A percentile compares a stretch with the other conserved stretches of the same genome.
phyloP scores from a whole-genome alignment of 2,113 vertebrate species.

The Caranx melampygus region DNA sequence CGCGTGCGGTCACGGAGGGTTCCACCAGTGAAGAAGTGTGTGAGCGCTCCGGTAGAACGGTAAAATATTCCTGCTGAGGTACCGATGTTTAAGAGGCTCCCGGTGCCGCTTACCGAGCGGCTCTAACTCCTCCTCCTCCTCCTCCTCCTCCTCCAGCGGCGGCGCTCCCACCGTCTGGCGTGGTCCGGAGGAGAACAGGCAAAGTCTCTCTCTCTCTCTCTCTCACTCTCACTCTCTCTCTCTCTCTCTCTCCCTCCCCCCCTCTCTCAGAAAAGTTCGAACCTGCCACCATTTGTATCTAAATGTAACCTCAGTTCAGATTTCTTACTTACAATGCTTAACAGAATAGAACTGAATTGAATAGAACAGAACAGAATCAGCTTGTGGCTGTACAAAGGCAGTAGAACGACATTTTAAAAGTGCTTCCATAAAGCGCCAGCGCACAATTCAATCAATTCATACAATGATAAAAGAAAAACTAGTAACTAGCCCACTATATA shows the following conservation, averaged over 20 bases:
- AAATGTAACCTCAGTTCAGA: no score
- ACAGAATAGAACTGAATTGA: no score
- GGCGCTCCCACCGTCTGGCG: constrained; percentile 61
- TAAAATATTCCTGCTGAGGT: constrained; percentile 27
- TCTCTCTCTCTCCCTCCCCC: background rate
- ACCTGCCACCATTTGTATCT: no score
- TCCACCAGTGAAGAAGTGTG: constrained; percentile 9
- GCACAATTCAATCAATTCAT: no score
- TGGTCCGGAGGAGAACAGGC: constrained; percentile 27
- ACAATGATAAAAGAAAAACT: no score
- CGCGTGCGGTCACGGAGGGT: background rate
- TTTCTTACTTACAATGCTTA: no score
- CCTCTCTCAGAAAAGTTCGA: background rate
- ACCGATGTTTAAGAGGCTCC: constrained; percentile 50
- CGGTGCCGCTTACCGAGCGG: constrained; percentile 25
- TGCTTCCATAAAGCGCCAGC: no score
- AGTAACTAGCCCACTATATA: no score
- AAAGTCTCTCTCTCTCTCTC: constrained; percentile 35
- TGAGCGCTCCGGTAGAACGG: constrained; percentile 31
- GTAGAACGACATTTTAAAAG: no score
- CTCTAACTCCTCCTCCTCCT: constrained; percentile 58
- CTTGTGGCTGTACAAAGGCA: no score
- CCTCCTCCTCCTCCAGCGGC: constrained; percentile 55
- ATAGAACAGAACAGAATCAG: no score
- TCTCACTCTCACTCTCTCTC: background rate